A percentile compares a stretch with the other conserved stretches of the same genome.
These are phyloP conservation scores for Tympanoctomys barrerae DNA, from an alignment of 2,797 vertebrate genomes.

Conservation along the genomic window DNA sequence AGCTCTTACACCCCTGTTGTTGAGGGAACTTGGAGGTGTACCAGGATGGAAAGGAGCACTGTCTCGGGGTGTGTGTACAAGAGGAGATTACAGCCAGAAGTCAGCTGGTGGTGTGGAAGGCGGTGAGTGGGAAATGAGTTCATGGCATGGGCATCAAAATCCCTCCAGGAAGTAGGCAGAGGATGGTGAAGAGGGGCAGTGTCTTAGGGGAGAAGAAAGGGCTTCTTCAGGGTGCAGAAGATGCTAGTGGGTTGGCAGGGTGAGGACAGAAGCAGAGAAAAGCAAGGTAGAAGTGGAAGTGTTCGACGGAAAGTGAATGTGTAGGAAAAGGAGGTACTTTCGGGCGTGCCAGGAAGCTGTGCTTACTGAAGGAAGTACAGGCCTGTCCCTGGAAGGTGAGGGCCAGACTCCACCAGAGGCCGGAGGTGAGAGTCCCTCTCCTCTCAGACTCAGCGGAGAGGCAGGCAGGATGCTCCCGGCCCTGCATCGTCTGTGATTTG, in stretches of 20 bases:
- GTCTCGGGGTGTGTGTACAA: not conserved
- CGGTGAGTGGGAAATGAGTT: constrained; percentile 6
- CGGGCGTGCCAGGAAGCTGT: not conserved
- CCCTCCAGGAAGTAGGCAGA: constrained; percentile 37
- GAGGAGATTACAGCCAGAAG: not conserved
- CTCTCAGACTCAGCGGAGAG: too few relatives aligned
- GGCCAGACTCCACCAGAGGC: too few relatives aligned
- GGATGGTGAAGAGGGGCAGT: not conserved
- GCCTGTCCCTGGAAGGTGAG: not conserved
- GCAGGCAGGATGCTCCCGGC: too few relatives aligned
- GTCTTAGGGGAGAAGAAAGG: not conserved
- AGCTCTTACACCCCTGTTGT: not conserved
- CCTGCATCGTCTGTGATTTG: not conserved
- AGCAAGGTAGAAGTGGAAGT: not conserved
- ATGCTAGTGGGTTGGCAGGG: not conserved
- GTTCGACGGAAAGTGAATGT: not conserved
- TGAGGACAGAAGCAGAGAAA: not conserved
- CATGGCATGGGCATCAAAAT: not conserved
- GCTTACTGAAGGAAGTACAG: not conserved
- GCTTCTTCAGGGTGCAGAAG: not conserved
- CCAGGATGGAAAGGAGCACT: not conserved
- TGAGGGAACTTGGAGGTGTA: not conserved
- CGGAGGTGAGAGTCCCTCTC: not conserved
- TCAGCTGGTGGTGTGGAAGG: not conserved
- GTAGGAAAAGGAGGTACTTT: not conserved